Percentiles rank a stretch among this genome's conserved stretches.
Evolutionary conservation across 2,888 invertebrate species (phyloP).

Genomic region (Eristalis pertinax): DNA sequence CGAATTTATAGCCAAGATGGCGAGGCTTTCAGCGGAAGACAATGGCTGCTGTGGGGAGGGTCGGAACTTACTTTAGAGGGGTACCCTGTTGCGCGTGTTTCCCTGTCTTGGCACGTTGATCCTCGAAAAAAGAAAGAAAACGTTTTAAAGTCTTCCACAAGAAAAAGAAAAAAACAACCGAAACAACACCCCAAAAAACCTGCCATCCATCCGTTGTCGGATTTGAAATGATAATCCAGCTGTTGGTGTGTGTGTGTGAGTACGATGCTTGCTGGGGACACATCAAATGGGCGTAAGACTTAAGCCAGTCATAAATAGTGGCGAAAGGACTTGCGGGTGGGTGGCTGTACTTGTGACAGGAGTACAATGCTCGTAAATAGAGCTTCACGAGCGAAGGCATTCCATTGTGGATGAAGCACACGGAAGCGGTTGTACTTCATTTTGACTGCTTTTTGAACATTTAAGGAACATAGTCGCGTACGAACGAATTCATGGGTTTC

Average conservation of each 20-base stretch:
- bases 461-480: not conserved
- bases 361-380: not conserved
- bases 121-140: not conserved
- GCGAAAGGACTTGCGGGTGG: not conserved
- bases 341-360: not conserved
- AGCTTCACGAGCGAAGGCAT: not conserved
- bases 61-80: not conserved
- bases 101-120: not conserved
- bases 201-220: not conserved
- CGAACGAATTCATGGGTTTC: not conserved
- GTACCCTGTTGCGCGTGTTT: not conserved
- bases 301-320: not conserved
- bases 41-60: not conserved
- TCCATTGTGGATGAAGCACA: not conserved
- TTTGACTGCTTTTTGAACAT: not conserved
- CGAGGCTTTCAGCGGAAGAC: not conserved
- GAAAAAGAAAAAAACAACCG: no score
- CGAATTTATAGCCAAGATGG: constrained; percentile 42
- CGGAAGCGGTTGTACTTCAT: not conserved
- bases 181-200: constrained; percentile 15
- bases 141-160: not conserved
- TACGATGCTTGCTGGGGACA: not conserved
- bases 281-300: not conserved
- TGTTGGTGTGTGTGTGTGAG: no score
- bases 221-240: not conserved